A percentile compares a stretch with the other conserved stretches of the same genome.
These are phyloP conservation scores for Chrysodeixis includens DNA, from an alignment of 2,888 invertebrate genomes.

Conservation along the genomic window DNA sequence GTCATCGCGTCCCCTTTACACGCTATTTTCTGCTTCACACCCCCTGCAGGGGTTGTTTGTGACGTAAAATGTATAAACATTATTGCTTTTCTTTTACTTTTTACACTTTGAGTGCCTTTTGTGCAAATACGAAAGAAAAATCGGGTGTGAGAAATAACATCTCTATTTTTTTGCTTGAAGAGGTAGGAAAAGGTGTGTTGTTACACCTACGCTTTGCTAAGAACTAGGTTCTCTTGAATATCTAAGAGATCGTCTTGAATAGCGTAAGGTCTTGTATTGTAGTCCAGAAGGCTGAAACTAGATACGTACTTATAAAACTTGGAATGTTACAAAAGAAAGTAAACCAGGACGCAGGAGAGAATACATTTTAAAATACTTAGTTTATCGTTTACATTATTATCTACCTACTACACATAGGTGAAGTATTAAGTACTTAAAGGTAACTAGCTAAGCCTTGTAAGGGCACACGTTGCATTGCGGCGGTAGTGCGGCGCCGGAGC, in stretches of 20 bases:
- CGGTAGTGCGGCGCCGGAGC: too few relatives aligned
- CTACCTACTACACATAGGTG: too few relatives aligned
- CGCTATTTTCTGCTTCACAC: slow-evolving; percentile 31
- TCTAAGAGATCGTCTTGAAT: too few relatives aligned
- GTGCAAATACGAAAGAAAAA: neutral
- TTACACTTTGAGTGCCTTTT: neutral
- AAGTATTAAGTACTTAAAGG: too few relatives aligned
- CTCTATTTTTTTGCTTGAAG: neutral
- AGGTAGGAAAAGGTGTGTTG: neutral
- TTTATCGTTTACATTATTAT: too few relatives aligned
- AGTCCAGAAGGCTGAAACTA: neutral
- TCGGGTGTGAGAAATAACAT: neutral
- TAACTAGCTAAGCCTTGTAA: too few relatives aligned
- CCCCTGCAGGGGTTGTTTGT: slow-evolving; percentile 17
- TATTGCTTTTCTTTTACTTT: slow-evolving; percentile 13
- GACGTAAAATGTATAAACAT: slow-evolving; percentile 11
- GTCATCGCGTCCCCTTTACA: slow-evolving; percentile 15
- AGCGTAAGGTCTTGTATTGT: neutral
- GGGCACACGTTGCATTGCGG: too few relatives aligned
- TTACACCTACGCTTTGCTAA: neutral
- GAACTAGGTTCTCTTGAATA: neutral
- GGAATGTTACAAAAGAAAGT: neutral
- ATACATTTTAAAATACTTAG: too few relatives aligned
- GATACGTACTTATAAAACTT: neutral
- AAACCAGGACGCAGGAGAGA: neutral